These are phyloP conservation scores for Eupsittula cactorum DNA, from an alignment of 2,113 vertebrate species.

Conservation along the genomic window DNA sequence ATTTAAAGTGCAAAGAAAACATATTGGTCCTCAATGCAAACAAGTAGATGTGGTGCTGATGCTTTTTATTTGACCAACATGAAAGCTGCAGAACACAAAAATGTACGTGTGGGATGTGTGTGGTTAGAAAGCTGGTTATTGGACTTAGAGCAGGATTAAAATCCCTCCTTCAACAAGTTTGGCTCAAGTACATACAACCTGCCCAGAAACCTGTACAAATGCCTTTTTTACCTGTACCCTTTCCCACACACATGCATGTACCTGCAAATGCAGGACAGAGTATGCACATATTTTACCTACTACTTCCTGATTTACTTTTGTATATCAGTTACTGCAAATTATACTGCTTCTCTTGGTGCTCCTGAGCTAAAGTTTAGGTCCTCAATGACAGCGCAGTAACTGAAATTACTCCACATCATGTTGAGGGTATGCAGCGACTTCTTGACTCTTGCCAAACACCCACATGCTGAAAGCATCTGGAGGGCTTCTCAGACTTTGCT, in stretches of 20 bases:
- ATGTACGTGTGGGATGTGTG: constrained; percentile 16
- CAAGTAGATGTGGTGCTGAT: constrained; percentile 19
- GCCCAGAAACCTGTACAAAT: not conserved
- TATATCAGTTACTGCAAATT: not conserved
- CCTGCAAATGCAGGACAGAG: not conserved
- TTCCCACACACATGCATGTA: not conserved
- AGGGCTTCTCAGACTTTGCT: not conserved
- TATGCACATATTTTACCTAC: fast-evolving
- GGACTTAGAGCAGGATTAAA: not conserved
- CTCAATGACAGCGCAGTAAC: not conserved
- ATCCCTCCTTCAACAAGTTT: not conserved
- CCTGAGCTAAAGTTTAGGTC: not conserved
- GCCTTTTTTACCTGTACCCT: not conserved
- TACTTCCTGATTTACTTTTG: not conserved
- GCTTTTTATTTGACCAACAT: constrained; percentile 46
- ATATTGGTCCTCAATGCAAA: constrained; percentile 45
- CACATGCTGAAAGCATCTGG: not conserved
- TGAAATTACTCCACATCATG: not conserved
- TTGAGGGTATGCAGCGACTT: not conserved
- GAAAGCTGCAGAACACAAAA: constrained; percentile 15
- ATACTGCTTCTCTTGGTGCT: not conserved
- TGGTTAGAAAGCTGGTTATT: constrained; percentile 17
- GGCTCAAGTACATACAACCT: not conserved
- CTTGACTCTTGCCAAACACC: not conserved
- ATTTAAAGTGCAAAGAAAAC: constrained; percentile 60